Evolutionary conservation across 2,888 invertebrate species (phyloP), one percentile per base, ranked within the genome.

Genomic region (Colletes collaris): DNA sequence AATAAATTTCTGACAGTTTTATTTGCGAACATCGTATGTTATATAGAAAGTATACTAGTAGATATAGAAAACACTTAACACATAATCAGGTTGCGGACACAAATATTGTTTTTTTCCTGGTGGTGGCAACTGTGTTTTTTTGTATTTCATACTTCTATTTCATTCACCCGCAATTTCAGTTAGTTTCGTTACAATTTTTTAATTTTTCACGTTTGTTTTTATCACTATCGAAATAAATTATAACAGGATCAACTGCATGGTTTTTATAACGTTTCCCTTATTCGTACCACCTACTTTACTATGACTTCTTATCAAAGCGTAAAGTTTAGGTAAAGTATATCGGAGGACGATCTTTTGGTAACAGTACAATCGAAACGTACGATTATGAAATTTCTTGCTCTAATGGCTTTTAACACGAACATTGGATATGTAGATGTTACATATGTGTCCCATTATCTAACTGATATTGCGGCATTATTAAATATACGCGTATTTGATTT

Each of bases 391-490:
- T 37, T 46, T 16, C 19, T 49, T 3, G 50, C 13, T 35, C 0
- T 62, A 6, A 11, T 44, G 8, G 50, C 58, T 10, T 77, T 59
- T 27, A 35, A 35, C 55, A 52, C 55, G 19, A 60, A 52, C 40
- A 16, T 63, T 52, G 58, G 63, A 73, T 66, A 58, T 60, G 27
- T 66, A 59, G 40, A 44, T 68, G 44, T 59, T 66, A 81, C 64
- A 65, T 66, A 53, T 70, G 63, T 78, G 58, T 71, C 68, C 44
- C 59, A 49, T 62, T 76, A 65, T 64, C 88, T 90, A 89, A 92
- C 90, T 91, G 91, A 91, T 88, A 83, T 91, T 92, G 91, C 91
- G 91, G 91, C 89, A 84, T 89, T 89, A 90, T 91, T 90, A 91
- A 92, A 91, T 89, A 88, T 89, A 86, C 90, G 91, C 91, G 90